These are phyloP conservation scores for Scaptomyza parva DNA, from an alignment of 2,888 invertebrate genomes.

Conservation along the genomic window DNA sequence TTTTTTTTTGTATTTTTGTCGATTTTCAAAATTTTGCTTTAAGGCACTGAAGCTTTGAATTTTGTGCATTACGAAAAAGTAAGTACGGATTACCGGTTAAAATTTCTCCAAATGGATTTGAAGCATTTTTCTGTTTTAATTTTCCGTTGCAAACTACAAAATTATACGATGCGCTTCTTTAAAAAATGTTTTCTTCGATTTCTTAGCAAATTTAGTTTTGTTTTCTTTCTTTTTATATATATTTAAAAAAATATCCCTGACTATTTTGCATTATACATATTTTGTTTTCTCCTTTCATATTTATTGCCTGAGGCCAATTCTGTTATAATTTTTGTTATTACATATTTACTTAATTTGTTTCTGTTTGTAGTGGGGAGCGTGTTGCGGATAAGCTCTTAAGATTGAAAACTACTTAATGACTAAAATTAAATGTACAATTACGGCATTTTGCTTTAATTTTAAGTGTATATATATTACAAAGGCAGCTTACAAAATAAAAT, in stretches of 20 bases:
- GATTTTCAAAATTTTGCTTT: slow-evolving; percentile 69
- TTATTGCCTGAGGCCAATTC: slow-evolving; percentile 69
- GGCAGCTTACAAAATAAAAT: slow-evolving; percentile 63
- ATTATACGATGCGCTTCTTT: slow-evolving; percentile 57
- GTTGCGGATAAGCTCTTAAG: slow-evolving; percentile 71
- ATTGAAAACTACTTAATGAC: slow-evolving; percentile 55
- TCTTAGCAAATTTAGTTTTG: slow-evolving; percentile 65
- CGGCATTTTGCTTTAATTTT: slow-evolving; percentile 55
- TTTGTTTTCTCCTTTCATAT: slow-evolving; percentile 24
- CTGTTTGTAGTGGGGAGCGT: slow-evolving; percentile 50
- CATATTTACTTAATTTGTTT: slow-evolving; percentile 19
- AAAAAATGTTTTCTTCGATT: slow-evolving; percentile 47
- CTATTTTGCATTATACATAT: slow-evolving; percentile 60
- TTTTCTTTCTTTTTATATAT: slow-evolving; percentile 40
- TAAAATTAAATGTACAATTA: slow-evolving; percentile 62
- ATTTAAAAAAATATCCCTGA: slow-evolving; percentile 80
- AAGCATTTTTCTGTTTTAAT: not conserved
- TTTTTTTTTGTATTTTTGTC: slow-evolving; percentile 24
- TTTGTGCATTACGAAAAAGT: slow-evolving; percentile 75
- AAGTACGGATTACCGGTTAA: slow-evolving; percentile 47
- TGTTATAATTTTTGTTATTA: slow-evolving; percentile 34
- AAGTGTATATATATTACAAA: slow-evolving; percentile 68
- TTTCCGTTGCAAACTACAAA: slow-evolving; percentile 56
- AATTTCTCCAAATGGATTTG: slow-evolving; percentile 20
- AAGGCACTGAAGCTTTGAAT: slow-evolving; percentile 83